phyloP scores from a whole-genome alignment of 2,113 vertebrate genomes.

The Apus apus region DNA sequence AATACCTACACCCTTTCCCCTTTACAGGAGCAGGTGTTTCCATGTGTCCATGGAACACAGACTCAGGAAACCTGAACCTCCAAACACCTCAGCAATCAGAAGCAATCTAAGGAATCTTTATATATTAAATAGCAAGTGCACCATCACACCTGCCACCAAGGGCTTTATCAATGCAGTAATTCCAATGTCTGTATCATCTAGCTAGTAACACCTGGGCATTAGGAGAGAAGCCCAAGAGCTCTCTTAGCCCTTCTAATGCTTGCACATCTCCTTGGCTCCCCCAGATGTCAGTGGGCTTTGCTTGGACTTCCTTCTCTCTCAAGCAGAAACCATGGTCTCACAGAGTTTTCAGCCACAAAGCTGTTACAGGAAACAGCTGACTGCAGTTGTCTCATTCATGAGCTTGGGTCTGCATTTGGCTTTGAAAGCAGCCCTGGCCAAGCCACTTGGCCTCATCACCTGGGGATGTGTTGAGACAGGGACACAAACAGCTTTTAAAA shows the following conservation, averaged over 20 bases:
- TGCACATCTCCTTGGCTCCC: background rate
- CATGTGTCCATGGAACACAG: background rate
- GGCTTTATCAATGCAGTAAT: background rate
- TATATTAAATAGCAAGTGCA: background rate
- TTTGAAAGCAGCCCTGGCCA: background rate
- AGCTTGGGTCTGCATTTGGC: background rate
- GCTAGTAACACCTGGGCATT: background rate
- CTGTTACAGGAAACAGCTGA: background rate
- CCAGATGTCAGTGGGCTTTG: background rate
- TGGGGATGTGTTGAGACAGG: background rate
- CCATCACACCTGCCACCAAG: background rate
- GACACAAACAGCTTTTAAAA: background rate
- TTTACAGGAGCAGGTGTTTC: background rate
- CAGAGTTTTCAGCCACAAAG: background rate
- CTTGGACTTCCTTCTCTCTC: background rate
- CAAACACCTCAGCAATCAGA: background rate
- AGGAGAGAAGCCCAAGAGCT: background rate
- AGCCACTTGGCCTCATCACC: background rate
- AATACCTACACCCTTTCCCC: background rate
- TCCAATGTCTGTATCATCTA: background rate
- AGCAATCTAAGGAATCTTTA: background rate
- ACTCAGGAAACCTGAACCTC: background rate
- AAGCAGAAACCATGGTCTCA: background rate
- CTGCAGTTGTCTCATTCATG: background rate
- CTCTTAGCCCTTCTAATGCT: background rate